Base-by-base conservation (phyloP, 2,113 vertebrate genomes). In the Lynx canadensis region DNA sequence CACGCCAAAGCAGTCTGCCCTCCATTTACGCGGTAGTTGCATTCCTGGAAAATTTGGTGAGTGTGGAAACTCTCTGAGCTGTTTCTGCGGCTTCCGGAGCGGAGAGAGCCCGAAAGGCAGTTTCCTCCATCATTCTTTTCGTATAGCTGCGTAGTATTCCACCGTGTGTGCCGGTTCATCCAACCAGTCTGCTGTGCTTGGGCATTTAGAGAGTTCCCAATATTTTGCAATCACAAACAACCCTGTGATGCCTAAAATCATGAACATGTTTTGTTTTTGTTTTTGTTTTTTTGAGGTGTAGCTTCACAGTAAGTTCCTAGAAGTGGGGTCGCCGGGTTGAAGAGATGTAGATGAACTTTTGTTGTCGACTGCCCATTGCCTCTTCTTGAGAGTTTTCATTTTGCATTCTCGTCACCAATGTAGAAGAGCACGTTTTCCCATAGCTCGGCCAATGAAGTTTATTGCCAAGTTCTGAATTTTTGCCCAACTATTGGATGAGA, bases 141-240 rank as follows among this genome's bases (percentile, higher is more conserved):
- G 57, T 23, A 63, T 8, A 87, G 55, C 0, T 68, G 7, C 36
- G 6, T 14, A 41, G 31, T 48, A 82, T 19, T 55, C 60, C 48
- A 25, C 33, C 29, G 12, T 66, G 23, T 36, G 10, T 29, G 4
- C 7, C 19, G n/a, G 11, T 74, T 74, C 68, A 55, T 66, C 31
- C 27, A 68, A 87, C 31, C 12, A 11, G 38, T 63, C 52, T 79
- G 4, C 10, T 69, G 50, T 50, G 18, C 41, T 78, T 78, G 50
- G 50, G n/a, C 93, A 71, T 78, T 82, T 60, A n/a, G 25, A 45
- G 14, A 76, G 41, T 83, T 82, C 57, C 8, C 16, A 50, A 55
- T n/a, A 38, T 93, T 93, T 89, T 89, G 74, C 33, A 74, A 82
- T 73, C 31, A 82, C 66, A 91, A 63, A 68, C 27, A 78, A 94